These are phyloP conservation scores for Tenodera sinensis DNA, from an alignment of 2,888 invertebrate genomes.

Conservation along the genomic window DNA sequence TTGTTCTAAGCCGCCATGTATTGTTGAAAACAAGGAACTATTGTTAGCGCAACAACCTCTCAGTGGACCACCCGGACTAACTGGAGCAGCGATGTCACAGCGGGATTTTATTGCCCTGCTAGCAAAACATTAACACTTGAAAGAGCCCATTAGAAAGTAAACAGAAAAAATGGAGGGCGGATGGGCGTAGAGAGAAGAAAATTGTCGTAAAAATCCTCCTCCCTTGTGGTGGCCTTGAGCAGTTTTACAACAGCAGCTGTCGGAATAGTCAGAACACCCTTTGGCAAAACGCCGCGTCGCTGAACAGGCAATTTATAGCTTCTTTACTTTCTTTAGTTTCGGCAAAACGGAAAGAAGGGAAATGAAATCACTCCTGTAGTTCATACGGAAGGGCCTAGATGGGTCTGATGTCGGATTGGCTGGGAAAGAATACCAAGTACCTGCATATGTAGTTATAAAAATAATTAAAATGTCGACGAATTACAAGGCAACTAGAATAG, in stretches of 20 bases:
- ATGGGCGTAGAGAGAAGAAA: background rate
- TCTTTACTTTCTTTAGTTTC: background rate
- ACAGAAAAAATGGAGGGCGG: background rate
- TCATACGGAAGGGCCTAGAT: too few species aligned
- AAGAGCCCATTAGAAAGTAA: background rate
- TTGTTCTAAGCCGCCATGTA: background rate
- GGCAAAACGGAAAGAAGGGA: too few species aligned
- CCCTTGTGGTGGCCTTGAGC: background rate
- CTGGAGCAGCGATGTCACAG: background rate
- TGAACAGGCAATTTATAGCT: background rate
- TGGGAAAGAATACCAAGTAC: too few species aligned
- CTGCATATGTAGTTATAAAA: too few species aligned
- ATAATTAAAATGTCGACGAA: too few species aligned
- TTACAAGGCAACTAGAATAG: too few species aligned
- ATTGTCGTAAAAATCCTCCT: background rate
- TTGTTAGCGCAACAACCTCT: background rate
- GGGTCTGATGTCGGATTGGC: too few species aligned
- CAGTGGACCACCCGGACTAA: background rate
- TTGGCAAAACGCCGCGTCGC: background rate
- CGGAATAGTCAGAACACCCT: background rate
- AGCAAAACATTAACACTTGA: background rate
- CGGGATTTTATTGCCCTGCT: background rate
- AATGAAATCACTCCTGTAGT: too few species aligned
- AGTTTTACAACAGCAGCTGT: background rate
- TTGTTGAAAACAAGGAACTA: background rate